phyloP scores from a whole-genome alignment of 2,797 vertebrate species.

The Spinus olivaceus region DNA sequence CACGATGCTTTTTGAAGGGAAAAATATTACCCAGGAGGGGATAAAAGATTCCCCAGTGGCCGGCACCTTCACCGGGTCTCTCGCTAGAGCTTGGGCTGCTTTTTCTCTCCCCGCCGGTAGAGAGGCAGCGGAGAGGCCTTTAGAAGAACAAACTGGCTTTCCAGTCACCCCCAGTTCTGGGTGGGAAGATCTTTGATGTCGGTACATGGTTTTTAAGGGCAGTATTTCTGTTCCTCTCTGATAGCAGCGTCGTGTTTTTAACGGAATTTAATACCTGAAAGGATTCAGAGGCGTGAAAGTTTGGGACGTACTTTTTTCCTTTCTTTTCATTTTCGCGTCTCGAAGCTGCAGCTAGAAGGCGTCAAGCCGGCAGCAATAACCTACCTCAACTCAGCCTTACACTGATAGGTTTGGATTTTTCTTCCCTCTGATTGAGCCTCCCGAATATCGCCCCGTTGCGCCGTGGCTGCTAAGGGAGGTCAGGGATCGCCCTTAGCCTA shows the following conservation, averaged over 20 bases:
- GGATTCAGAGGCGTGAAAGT: neutral
- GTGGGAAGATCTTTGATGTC: neutral
- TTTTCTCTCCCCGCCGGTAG: neutral
- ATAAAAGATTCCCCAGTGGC: neutral
- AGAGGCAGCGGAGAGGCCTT: neutral
- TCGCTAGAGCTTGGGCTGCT: neutral
- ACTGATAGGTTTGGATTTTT: neutral
- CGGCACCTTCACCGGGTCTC: neutral
- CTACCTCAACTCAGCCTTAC: neutral
- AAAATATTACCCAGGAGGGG: neutral
- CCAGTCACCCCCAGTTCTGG: neutral
- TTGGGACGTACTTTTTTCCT: neutral
- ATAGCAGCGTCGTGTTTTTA: neutral
- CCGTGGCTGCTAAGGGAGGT: neutral
- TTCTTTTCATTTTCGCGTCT: neutral
- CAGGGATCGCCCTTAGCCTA: neutral
- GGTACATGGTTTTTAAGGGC: neutral
- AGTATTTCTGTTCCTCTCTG: neutral
- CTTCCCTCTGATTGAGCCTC: neutral
- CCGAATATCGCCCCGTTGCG: neutral
- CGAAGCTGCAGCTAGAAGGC: neutral
- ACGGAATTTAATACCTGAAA: neutral
- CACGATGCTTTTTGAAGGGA: neutral
- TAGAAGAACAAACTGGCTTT: neutral
- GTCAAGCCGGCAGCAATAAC: neutral